Conservation (phyloP, 2,888 invertebrate genomes). For the Melipona beecheii region DNA sequence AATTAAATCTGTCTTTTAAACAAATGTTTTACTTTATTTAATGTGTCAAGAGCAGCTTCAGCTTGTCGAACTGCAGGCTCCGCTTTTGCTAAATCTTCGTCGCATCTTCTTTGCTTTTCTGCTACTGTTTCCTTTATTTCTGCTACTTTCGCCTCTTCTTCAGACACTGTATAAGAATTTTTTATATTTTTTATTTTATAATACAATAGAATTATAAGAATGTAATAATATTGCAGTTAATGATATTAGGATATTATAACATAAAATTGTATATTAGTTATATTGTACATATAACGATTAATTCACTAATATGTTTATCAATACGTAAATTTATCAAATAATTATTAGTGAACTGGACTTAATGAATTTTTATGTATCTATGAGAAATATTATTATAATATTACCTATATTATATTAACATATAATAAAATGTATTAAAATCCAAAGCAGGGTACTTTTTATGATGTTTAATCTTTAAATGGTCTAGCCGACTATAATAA, state of each 20-base stretch:
- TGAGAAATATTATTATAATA: too few species aligned
- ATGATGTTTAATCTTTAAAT: too few species aligned
- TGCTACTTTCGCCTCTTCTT: conserved; percentile 95
- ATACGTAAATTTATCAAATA: neutral
- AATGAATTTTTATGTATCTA: too few species aligned
- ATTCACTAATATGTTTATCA: neutral
- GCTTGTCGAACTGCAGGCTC: conserved; percentile 96
- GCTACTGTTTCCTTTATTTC: conserved; percentile 95
- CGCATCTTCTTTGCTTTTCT: conserved; percentile 93
- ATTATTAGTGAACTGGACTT: too few species aligned
- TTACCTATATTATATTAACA: too few species aligned
- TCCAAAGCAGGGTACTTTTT: too few species aligned
- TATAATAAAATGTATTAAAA: too few species aligned
- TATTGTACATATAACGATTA: conserved; percentile 2
- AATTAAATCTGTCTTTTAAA: neutral
- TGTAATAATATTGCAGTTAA: too few species aligned
- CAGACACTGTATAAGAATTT: conserved; percentile 85
- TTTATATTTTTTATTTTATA: neutral
- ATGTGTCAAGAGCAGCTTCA: conserved; percentile 94
- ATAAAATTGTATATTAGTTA: too few species aligned
- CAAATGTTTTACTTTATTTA: conserved; percentile 89
- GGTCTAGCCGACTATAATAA: too few species aligned
- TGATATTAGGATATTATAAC: too few species aligned
- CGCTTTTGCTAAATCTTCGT: conserved; percentile 94
- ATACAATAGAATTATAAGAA: too few species aligned